Evolutionary conservation across 1,140 invertebrate species (phyloP), one percentile per base, ranked within the genome.

Genomic region (Temnothorax longispinosus): DNA sequence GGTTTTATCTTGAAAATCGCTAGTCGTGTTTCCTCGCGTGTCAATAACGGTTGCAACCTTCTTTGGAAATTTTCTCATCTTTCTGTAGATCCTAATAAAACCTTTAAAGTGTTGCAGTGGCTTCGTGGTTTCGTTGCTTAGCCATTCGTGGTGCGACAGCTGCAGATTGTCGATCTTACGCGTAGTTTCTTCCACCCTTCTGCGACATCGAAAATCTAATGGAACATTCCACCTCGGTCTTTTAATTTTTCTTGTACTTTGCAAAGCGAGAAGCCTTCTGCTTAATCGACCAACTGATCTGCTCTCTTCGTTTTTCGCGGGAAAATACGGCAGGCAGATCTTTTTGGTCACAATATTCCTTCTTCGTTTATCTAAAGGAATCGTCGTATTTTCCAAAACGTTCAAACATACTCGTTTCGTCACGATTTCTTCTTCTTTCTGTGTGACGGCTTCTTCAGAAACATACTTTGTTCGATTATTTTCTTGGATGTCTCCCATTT

Each of bases 331-430:
- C 32, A 84, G 27, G 21, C 80, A 84, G n/a, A 75, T 21, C 13
- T 75, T 62, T 35, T 41, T 84, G 0, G 27, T 38, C 13, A 50
- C 38, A 38, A 80, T 27, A 18, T 54, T 7, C 21, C 76, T 35
- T 38, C 47, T 67, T 27, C 3, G 41, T 80, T 80, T 54, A 44
- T 80, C 77, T 21, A 38, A 60, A 13, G 41, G 69, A 50, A 75
- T 62, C 0, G 80, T 58, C 15, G 41, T 75, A 27, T 75, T 84
- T 50, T 74, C 44, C 38, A 84, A 5, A 50, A 84, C 80, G 3
- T 84, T 84, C 1, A 84, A 18, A 41, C 80, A 84, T 50, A 84
- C 38, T 27, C 32, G 58, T 50, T 75, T 84, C 13, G 80, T 84
- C 56, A 38, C 56, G 13, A 75, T 38, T 18, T 84, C 35, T 50